These are phyloP conservation scores for Seriola rivoliana DNA, from an alignment of 2,113 vertebrate genomes.

Conservation along the genomic window DNA sequence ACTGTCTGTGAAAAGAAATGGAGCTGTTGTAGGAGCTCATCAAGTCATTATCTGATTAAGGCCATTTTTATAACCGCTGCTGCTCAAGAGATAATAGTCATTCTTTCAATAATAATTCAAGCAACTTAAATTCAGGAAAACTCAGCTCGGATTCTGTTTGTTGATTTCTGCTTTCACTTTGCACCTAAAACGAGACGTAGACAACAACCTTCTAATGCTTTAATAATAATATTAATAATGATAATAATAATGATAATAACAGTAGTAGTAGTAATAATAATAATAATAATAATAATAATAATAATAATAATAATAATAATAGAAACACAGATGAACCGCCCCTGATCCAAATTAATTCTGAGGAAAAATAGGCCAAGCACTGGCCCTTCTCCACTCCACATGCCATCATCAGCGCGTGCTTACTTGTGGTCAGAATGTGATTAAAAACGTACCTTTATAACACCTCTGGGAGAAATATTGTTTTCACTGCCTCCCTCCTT, in stretches of 20 bases:
- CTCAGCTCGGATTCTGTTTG: not conserved
- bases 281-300: conserved; percentile 20
- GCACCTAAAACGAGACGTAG: not conserved
- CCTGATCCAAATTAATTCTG: conserved; percentile 33
- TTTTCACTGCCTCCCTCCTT: conserved; percentile 61
- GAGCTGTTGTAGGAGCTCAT: conserved; percentile 63
- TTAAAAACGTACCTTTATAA: conserved; percentile 60
- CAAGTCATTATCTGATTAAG: conserved; percentile 77
- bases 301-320: conserved; percentile 14
- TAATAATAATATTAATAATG: conserved; percentile 10
- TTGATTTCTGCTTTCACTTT: not conserved
- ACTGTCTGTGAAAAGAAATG: conserved; percentile 64
- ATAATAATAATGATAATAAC: conserved; percentile 6
- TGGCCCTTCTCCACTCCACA: conserved; percentile 33
- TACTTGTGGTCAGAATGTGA: conserved; percentile 53
- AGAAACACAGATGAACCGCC: conserved; percentile 3
- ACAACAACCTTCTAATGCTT: not conserved
- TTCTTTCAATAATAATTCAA: conserved; percentile 27
- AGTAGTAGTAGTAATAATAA: conserved; percentile 2
- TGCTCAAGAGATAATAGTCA: conserved; percentile 52
- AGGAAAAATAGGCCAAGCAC: conserved; percentile 33
- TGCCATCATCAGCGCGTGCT: conserved; percentile 45
- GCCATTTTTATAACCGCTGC: conserved; percentile 50
- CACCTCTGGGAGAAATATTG: conserved; percentile 67
- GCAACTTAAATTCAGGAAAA: conserved; percentile 25